Percentiles rank a stretch among this genome's conserved stretches.
Conservation (phyloP, 2,113 vertebrate genomes). For the Pelobates fuscus region DNA sequence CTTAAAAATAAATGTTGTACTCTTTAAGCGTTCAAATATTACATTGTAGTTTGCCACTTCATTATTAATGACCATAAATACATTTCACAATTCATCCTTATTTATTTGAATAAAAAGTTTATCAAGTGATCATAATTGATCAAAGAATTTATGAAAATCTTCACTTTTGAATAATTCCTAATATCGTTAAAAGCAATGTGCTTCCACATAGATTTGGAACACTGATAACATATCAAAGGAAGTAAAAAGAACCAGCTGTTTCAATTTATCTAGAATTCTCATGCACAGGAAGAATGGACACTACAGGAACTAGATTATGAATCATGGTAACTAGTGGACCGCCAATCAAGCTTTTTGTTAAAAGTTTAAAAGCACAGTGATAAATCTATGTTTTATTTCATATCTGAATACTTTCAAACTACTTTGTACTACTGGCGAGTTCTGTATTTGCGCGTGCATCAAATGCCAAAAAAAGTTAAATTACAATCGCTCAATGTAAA, state of each 20-base stretch:
- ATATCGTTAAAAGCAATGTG: not conserved
- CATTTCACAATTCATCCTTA: too few relatives aligned
- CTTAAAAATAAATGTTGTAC: too few relatives aligned
- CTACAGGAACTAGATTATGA: not conserved
- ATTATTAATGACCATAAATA: too few relatives aligned
- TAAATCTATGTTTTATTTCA: not conserved
- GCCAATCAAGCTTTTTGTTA: not conserved
- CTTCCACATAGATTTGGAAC: not conserved
- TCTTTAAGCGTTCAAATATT: too few relatives aligned
- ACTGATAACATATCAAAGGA: not conserved
- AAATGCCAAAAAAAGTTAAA: conserved; percentile 19
- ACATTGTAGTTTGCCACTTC: too few relatives aligned
- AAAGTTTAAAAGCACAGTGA: not conserved
- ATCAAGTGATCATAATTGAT: too few relatives aligned
- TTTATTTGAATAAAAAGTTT: too few relatives aligned
- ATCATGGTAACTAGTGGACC: not conserved
- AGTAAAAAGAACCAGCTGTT: not conserved
- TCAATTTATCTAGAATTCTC: not conserved
- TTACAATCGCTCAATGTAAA: conserved; percentile 25
- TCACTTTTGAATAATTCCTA: too few relatives aligned
- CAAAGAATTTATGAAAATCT: too few relatives aligned
- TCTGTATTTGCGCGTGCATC: not conserved
- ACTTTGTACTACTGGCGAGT: not conserved
- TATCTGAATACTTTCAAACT: not conserved
- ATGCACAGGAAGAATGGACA: not conserved